phyloP scores from a whole-genome alignment of 2,797 vertebrate genomes.

The Bovichtus diacanthus region DNA sequence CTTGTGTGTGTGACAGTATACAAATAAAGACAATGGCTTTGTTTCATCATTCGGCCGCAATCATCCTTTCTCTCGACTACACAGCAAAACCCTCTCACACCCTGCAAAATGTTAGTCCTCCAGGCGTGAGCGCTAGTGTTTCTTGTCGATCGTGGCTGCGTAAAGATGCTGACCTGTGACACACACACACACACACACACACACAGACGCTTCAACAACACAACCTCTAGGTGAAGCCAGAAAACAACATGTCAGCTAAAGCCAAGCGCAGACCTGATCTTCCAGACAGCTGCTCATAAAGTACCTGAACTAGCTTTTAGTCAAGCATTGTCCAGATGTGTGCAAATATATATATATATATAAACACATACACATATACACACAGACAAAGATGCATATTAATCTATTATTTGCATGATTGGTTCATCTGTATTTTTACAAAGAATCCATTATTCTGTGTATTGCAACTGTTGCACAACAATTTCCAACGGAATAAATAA shows the following conservation, averaged over 20 bases:
- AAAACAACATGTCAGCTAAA: constrained; percentile 51
- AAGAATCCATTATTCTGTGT: not conserved
- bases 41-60: constrained; percentile 17
- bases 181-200: constrained; percentile 1
- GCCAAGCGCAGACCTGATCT: constrained; percentile 1
- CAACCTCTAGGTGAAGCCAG: constrained; percentile 53
- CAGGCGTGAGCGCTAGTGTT: constrained; percentile 38
- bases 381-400: too few species aligned
- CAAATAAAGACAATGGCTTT: not conserved
- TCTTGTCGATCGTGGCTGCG: constrained; percentile 33
- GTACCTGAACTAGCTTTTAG: not conserved
- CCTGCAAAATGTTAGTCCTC: constrained; percentile 24
- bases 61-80: not conserved
- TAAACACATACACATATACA: too few species aligned
- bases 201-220: constrained; percentile 51
- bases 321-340: too few species aligned
- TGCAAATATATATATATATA: too few species aligned
- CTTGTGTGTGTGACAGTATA: not conserved
- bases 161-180: constrained; percentile 66
- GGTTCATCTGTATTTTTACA: not conserved
- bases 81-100: constrained; percentile 14
- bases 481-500: too few species aligned
- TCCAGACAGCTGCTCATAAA: not conserved
- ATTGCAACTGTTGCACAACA: too few species aligned
- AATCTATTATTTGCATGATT: not conserved